Evolutionary conservation across 2,113 vertebrate species (phyloP).

Genomic region (Pseudolaguvia tuberculata): DNA sequence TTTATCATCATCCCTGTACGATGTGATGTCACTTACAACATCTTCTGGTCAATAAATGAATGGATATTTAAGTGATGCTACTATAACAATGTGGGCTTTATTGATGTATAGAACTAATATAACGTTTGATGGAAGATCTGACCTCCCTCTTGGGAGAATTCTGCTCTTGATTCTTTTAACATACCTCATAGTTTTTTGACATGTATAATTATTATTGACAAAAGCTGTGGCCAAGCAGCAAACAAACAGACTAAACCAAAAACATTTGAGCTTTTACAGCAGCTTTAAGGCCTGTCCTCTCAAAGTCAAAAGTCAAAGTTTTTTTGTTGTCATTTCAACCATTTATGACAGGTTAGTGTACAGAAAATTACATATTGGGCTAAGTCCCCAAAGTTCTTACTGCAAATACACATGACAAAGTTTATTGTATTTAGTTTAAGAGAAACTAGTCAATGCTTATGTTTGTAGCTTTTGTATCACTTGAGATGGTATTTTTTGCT

Average conservation of each 20-base stretch:
- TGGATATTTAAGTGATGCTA: background rate
- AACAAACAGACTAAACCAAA: background rate
- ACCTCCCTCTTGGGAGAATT: background rate
- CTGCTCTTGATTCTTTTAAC: background rate
- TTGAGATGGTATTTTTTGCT: no score
- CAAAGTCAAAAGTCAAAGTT: no score
- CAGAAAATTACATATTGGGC: no score
- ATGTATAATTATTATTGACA: background rate
- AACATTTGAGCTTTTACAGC: background rate
- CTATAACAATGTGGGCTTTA: background rate
- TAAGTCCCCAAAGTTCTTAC: background rate
- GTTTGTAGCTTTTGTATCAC: background rate
- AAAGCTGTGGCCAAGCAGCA: background rate
- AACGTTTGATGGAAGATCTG: background rate
- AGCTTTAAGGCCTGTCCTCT: background rate
- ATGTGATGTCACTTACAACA: no score
- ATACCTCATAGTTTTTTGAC: background rate
- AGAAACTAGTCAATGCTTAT: background rate
- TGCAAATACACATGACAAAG: background rate
- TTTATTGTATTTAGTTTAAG: background rate
- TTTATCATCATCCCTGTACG: no score
- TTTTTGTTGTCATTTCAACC: no score
- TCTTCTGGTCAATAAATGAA: background rate
- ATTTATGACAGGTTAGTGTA: no score
- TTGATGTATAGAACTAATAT: background rate